These are phyloP conservation scores for Dicyrtomina minuta DNA, from an alignment of 2,888 invertebrate species.

Conservation along the genomic window DNA sequence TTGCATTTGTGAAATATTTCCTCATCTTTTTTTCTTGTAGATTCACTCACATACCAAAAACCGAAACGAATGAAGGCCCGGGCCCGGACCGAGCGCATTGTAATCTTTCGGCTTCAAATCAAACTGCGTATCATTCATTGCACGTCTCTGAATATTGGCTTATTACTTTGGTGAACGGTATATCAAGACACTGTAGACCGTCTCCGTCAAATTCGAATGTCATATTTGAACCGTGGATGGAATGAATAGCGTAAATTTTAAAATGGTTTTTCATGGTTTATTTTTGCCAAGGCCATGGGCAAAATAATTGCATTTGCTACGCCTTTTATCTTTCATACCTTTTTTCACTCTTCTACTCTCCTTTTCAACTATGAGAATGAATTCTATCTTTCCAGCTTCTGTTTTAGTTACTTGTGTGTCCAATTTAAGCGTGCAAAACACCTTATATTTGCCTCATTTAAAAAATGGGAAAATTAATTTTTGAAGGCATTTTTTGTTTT, in stretches of 20 bases:
- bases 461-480: not conserved
- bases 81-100: no score
- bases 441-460: not conserved
- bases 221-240: conserved; percentile 24
- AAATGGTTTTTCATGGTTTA: not conserved
- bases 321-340: conserved; percentile 29
- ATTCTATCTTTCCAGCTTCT: no score
- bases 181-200: not conserved
- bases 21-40: no score
- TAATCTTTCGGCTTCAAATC: no score
- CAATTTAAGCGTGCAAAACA: not conserved
- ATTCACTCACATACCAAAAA: no score
- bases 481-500: no score
- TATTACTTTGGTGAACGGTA: not conserved
- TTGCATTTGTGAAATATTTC: no score
- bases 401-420: not conserved
- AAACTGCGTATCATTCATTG: not conserved
- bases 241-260: conserved; percentile 21
- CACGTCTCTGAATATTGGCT: conserved; percentile 25
- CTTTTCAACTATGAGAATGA: no score
- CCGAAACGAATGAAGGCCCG: no score
- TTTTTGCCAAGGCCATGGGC: conserved; percentile 14
- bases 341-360: conserved; percentile 1
- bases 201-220: not conserved
- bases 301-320: conserved; percentile 20